Evolutionary conservation across 2,113 vertebrate species (phyloP), one percentile per base, ranked within the genome.

Genomic region (Muscicapa adusta): DNA sequence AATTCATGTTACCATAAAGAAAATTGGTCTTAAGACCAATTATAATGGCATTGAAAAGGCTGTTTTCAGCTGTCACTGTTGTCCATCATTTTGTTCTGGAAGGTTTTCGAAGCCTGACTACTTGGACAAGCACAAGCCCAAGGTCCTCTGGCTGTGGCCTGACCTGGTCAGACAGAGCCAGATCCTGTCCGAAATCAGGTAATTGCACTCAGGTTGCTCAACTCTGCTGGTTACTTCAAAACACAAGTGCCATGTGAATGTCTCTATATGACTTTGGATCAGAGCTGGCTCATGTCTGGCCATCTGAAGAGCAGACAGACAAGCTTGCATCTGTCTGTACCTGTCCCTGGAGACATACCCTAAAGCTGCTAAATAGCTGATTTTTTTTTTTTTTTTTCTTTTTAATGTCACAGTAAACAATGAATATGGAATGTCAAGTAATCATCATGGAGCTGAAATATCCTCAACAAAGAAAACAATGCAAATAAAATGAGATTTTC

Each of bases 301-400:
- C 96, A 94, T 83, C 77, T 92, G 90, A 94, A 94, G 72, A 90
- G 47, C 88, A 96, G 85, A 79, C 89, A 96, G 81, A 81, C 95
- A 94, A 83, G 91, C 94, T 96, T 76, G 65, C 75, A 95, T 95
- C 75, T 96, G 92, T 74, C 96, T 96, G 60, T 96, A 94, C 96
- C 91, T 96, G 96, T 93, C 75, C 90, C 50, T 90, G 92, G 65
- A 94, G 94, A 95, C 94, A 83, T 96, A 96, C 90, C 95, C 82
- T 95, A 60, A 83, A 95, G 96, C 94, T 88, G 82, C 67, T 95
- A 85, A 94, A 85, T 76, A 94, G 78, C 42, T 85, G 43, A 24
- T 61, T 73, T 71, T 61, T 61, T 84, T 61, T 73, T 71, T 61
- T 61, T 84, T 72, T 73, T 83, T 88, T 90, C 18, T 45, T 87